Evolutionary conservation across 2,113 vertebrate species (phyloP).

Genomic region (Lycaon pictus): DNA sequence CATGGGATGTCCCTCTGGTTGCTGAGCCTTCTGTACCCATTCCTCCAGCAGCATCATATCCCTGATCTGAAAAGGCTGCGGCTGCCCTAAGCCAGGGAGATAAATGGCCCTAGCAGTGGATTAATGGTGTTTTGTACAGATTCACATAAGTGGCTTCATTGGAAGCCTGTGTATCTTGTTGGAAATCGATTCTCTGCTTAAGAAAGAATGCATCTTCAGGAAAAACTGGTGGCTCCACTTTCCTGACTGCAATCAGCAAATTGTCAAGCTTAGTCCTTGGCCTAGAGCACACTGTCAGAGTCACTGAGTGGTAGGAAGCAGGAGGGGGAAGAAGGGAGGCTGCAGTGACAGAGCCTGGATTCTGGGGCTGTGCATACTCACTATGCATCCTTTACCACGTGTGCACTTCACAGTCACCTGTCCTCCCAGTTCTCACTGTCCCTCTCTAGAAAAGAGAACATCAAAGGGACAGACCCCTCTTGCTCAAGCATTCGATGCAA

Average conservation of each 20-base stretch:
- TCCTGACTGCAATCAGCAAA: conserved; percentile 52
- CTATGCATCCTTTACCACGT: not conserved
- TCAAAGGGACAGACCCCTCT: not conserved
- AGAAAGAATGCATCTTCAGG: conserved; percentile 72
- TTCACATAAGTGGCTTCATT: conserved; percentile 64
- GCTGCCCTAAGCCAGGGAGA: conserved; percentile 57
- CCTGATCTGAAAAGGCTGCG: not conserved
- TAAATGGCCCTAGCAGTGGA: conserved; percentile 51
- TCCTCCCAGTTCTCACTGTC: not conserved
- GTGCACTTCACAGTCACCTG: not conserved
- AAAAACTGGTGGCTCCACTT: conserved; percentile 49
- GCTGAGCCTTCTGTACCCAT: not conserved
- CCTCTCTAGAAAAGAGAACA: not conserved
- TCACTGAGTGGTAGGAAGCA: not conserved
- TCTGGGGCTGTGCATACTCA: not conserved
- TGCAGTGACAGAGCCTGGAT: not conserved
- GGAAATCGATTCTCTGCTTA: conserved; percentile 72
- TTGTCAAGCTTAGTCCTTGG: not conserved
- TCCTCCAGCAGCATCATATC: not conserved
- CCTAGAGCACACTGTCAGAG: conserved; percentile 7
- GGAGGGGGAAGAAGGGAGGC: not conserved
- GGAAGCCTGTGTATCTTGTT: conserved; percentile 71
- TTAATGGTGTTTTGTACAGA: conserved; percentile 38
- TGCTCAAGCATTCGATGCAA: not conserved
- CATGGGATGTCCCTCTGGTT: accelerated